Conservation (phyloP, 2,113 vertebrate genomes). For the Tursiops truncatus region DNA sequence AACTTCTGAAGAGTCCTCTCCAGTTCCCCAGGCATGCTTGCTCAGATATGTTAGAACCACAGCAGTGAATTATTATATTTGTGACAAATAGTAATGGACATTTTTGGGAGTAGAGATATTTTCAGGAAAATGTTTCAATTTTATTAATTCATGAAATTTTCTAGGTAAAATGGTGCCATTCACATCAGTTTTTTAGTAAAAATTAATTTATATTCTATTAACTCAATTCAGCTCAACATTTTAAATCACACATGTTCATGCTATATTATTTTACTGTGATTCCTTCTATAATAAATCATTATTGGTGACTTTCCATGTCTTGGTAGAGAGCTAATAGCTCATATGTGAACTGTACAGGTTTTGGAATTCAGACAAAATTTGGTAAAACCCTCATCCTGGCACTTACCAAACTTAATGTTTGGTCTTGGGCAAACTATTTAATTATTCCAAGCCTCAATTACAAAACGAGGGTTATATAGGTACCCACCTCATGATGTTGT, state of each 20-base stretch:
- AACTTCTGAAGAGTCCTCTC: neutral
- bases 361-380: constrained; percentile 3
- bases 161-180: neutral
- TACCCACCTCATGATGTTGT: neutral
- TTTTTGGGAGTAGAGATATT: neutral
- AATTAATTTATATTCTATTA: neutral
- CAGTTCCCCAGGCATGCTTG: neutral
- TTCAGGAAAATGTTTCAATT: neutral
- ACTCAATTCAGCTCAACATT: neutral
- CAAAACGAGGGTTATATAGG: neutral
- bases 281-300: neutral
- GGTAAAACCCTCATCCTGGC: neutral
- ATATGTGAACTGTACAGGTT: neutral
- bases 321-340: neutral
- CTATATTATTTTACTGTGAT: neutral
- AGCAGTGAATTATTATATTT: neutral
- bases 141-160: neutral
- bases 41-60: neutral
- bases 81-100: neutral
- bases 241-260: neutral
- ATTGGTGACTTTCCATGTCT: neutral
- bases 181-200: constrained; percentile 4
- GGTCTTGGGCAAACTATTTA: neutral
- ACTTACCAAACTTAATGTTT: neutral
- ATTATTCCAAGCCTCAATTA: neutral